Percentiles rank a stretch among this genome's conserved stretches.
phyloP scores from a whole-genome alignment of 2,113 vertebrate genomes.

The Tenebrosternarchus preto region DNA sequence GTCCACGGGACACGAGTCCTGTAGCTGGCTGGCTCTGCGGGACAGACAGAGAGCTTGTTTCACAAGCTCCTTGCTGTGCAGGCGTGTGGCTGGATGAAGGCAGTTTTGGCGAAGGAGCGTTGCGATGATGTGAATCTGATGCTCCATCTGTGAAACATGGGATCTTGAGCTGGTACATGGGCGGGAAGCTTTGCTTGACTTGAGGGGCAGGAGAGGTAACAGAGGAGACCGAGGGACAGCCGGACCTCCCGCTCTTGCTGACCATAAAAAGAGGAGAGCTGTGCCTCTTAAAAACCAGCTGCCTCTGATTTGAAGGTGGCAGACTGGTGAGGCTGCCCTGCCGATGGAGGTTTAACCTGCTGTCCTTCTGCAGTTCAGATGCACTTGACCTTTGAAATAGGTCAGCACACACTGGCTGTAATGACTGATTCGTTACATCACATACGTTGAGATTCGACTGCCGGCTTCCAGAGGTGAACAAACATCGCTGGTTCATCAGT shows the following conservation, averaged over 20 bases:
- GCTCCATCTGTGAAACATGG: conserved; percentile 60
- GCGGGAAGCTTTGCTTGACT: conserved; percentile 71
- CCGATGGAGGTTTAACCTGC: conserved; percentile 20
- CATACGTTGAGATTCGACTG: conserved; percentile 44
- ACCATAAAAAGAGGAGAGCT: conserved; percentile 54
- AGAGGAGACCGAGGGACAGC: conserved; percentile 37
- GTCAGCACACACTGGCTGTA: conserved; percentile 18
- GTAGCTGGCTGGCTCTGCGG: background rate
- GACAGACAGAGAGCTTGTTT: background rate
- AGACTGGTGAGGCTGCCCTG: conserved; percentile 49
- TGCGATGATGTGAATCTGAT: conserved; percentile 32
- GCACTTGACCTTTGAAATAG: conserved; percentile 38
- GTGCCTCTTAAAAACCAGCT: conserved; percentile 49
- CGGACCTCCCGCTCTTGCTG: conserved; percentile 53
- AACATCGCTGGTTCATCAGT: background rate
- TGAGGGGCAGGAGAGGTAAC: conserved; percentile 31
- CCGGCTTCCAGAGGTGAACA: conserved; percentile 14
- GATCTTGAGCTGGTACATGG: conserved; percentile 79
- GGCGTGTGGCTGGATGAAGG: conserved; percentile 3
- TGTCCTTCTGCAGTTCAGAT: conserved; percentile 35
- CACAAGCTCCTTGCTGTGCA: background rate
- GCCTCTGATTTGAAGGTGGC: conserved; percentile 50
- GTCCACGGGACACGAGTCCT: background rate
- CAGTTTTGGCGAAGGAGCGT: conserved; percentile 1
- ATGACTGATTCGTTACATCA: conserved; percentile 34